phyloP scores from a whole-genome alignment of 1,140 invertebrate species.

The Calliopsis andreniformis region DNA sequence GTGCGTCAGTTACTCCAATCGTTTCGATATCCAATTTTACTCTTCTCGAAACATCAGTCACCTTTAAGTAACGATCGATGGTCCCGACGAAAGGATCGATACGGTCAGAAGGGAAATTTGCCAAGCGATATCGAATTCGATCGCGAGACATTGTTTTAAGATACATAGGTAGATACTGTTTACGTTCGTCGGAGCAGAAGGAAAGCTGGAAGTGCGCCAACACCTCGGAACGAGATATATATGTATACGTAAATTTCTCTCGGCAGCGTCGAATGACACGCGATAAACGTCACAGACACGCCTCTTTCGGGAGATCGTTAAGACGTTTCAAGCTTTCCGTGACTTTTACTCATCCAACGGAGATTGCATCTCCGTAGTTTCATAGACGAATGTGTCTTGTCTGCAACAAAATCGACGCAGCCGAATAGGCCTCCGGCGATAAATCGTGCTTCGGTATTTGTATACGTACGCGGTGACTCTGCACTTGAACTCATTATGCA shows the following conservation, averaged over 20 bases:
- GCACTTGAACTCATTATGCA: slow-evolving; percentile 18
- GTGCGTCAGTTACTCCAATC: no score
- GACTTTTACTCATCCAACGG: background rate
- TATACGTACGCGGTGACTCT: slow-evolving; percentile 1
- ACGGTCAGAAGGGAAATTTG: background rate
- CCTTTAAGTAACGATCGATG: no score
- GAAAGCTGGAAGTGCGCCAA: slow-evolving; percentile 29
- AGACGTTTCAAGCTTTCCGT: slow-evolving; percentile 4
- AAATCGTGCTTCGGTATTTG: slow-evolving; percentile 27
- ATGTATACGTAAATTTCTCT: slow-evolving; percentile 26
- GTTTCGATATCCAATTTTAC: background rate
- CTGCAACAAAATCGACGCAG: no score
- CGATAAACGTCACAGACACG: slow-evolving; percentile 31
- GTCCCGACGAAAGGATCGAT: background rate
- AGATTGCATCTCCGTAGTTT: background rate
- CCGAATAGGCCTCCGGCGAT: slow-evolving; percentile 12
- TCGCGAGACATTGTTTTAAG: slow-evolving; percentile 11
- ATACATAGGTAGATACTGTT: no score
- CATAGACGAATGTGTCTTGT: no score
- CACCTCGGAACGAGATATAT: background rate
- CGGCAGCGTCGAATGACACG: background rate
- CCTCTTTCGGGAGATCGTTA: slow-evolving; percentile 4
- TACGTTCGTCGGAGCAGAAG: background rate
- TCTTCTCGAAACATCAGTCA: background rate
- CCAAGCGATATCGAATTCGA: background rate